phyloP scores from a whole-genome alignment of 2,113 vertebrate species.

The Sapayoa aenigma region DNA sequence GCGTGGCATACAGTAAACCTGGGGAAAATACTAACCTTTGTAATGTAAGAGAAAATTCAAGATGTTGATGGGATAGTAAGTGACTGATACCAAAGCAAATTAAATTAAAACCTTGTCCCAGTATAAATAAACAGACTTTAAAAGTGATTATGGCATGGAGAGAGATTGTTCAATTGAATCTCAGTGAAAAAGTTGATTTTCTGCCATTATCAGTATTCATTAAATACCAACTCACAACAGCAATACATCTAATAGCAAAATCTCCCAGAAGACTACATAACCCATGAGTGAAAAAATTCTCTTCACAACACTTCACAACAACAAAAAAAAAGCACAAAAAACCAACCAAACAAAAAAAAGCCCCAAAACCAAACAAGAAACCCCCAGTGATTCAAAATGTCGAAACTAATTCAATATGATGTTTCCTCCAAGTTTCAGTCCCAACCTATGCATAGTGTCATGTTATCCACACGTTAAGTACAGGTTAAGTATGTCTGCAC shows the following conservation, averaged over 20 bases:
- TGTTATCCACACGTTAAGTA: neutral
- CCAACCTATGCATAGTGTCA: fast-evolving
- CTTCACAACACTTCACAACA: too few relatives aligned
- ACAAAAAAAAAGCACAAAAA: too few relatives aligned
- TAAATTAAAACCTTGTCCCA: neutral
- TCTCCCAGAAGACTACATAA: neutral
- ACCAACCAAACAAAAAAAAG: too few relatives aligned
- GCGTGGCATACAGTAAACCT: neutral
- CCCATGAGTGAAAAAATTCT: neutral
- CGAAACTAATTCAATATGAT: neutral
- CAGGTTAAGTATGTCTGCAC: neutral
- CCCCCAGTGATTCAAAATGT: neutral
- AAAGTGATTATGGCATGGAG: neutral
- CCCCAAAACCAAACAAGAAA: too few relatives aligned
- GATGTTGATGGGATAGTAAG: neutral
- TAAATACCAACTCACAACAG: neutral
- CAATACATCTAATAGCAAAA: neutral
- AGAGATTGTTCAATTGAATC: neutral
- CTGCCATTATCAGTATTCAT: neutral
- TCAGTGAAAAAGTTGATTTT: neutral
- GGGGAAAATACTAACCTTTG: neutral
- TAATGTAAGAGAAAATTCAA: neutral
- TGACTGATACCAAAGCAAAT: neutral
- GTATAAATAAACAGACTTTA: neutral
- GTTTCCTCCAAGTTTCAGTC: neutral